These are phyloP conservation scores for Physocephala rufipes DNA, from an alignment of 2,888 invertebrate species.

Conservation along the genomic window DNA sequence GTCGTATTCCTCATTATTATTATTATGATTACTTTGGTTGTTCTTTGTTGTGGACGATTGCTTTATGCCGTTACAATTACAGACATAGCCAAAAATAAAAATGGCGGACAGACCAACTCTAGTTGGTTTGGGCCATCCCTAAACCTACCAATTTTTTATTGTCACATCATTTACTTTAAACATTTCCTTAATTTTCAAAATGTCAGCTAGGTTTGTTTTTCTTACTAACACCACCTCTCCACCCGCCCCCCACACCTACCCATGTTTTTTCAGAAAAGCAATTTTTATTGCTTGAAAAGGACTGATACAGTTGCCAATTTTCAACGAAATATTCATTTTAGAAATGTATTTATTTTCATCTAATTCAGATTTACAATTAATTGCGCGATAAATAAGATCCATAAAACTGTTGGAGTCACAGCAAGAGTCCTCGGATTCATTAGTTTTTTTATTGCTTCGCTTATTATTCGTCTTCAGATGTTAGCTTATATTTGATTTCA, in stretches of 20 bases:
- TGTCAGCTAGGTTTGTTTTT: constrained; percentile 10
- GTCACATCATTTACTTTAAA: not conserved
- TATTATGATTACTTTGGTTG: not conserved
- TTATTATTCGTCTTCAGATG: not conserved
- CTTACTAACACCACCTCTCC: not conserved
- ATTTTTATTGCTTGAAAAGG: not conserved
- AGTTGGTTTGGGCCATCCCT: no score
- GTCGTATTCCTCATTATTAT: constrained; percentile 7
- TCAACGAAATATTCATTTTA: not conserved
- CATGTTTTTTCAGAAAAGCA: not conserved
- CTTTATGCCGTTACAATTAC: constrained; percentile 11
- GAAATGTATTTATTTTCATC: no score
- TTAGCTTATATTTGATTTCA: not conserved
- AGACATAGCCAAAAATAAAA: no score
- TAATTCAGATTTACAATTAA: constrained; percentile 14
- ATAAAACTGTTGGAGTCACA: constrained; percentile 18
- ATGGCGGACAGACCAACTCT: no score
- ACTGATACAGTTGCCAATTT: constrained; percentile 15
- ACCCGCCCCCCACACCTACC: not conserved
- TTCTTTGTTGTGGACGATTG: not conserved
- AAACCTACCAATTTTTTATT: no score
- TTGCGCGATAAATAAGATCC: constrained; percentile 20
- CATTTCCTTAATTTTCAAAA: constrained; percentile 21
- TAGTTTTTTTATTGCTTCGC: not conserved
- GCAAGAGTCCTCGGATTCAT: not conserved